Evolutionary conservation across 2,888 invertebrate genomes (phyloP).

Genomic region (Drosophila quinaria): DNA sequence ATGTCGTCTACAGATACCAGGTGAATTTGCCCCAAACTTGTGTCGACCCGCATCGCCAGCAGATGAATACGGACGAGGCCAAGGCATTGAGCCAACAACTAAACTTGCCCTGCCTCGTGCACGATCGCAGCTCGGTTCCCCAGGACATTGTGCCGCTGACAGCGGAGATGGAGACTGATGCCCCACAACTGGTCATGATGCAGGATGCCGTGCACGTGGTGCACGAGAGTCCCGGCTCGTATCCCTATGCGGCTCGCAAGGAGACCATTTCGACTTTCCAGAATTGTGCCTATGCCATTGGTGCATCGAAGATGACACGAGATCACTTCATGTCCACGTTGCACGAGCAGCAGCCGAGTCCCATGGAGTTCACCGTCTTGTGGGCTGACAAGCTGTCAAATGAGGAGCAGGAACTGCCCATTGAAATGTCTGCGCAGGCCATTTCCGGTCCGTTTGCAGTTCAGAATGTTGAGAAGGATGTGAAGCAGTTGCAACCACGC

Average conservation of each 20-base stretch:
- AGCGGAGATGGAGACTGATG: neutral
- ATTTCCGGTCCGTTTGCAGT: neutral
- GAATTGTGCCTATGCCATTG: conserved; percentile 9
- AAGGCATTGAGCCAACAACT: conserved; percentile 32
- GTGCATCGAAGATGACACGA: conserved; percentile 9
- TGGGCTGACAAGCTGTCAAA: conserved; percentile 17
- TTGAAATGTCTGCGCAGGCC: neutral
- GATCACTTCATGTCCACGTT: conserved; percentile 50
- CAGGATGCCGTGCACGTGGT: conserved; percentile 45
- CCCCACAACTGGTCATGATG: conserved; percentile 35
- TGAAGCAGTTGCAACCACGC: neutral
- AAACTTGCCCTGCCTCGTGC: conserved; percentile 38
- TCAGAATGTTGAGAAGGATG: neutral
- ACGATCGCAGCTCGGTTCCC: neutral
- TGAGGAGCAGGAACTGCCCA: neutral
- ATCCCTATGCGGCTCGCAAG: neutral
- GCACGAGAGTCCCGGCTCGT: neutral
- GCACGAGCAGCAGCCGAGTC: conserved; percentile 29
- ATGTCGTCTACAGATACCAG: conserved; percentile 54
- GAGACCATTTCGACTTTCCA: conserved; percentile 24
- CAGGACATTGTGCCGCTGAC: neutral
- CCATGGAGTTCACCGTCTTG: conserved; percentile 28
- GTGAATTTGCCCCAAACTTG: conserved; percentile 54
- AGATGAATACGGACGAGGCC: conserved; percentile 7
- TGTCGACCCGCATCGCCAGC: neutral